phyloP scores from a whole-genome alignment of 2,797 vertebrate genomes.

The Cirrhinus molitorella region DNA sequence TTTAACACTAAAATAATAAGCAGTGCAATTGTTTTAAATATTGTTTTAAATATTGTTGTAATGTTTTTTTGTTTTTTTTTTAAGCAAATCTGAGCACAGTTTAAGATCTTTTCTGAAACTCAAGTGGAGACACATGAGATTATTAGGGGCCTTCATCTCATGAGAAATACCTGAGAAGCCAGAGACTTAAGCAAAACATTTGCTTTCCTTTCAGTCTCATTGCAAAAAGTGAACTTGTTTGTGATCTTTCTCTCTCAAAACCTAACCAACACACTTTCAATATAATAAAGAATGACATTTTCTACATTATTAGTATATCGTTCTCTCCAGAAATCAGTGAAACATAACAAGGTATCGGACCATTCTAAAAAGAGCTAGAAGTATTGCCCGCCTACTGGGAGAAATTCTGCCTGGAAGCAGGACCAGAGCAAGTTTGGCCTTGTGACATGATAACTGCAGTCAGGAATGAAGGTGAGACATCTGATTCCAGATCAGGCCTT shows the following conservation, averaged over 20 bases:
- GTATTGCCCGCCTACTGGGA: conserved; percentile 14
- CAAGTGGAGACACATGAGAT: background rate
- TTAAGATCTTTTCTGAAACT: background rate
- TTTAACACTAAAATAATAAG: too few relatives aligned
- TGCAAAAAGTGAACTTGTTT: background rate
- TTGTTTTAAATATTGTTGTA: too few relatives aligned
- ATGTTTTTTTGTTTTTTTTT: too few relatives aligned
- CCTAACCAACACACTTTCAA: background rate
- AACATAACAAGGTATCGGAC: background rate
- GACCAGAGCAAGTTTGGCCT: conserved; percentile 52
- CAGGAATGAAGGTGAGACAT: conserved; percentile 51
- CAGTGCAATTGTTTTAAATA: too few relatives aligned
- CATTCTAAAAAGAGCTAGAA: background rate
- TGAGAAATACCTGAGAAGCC: background rate
- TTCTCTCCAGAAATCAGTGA: conserved; percentile 15
- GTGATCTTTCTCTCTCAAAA: background rate
- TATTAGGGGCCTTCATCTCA: background rate
- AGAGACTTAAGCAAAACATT: background rate
- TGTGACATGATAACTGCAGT: conserved; percentile 54
- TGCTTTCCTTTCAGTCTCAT: background rate
- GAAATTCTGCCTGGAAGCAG: conserved; percentile 42
- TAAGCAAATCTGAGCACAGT: background rate
- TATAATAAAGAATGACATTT: background rate
- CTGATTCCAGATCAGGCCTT: conserved; percentile 57
- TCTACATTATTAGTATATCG: background rate